A percentile compares a stretch with the other conserved stretches of the same genome.
Conservation (phyloP, 2,113 vertebrate genomes). For the Salvator merianae region DNA sequence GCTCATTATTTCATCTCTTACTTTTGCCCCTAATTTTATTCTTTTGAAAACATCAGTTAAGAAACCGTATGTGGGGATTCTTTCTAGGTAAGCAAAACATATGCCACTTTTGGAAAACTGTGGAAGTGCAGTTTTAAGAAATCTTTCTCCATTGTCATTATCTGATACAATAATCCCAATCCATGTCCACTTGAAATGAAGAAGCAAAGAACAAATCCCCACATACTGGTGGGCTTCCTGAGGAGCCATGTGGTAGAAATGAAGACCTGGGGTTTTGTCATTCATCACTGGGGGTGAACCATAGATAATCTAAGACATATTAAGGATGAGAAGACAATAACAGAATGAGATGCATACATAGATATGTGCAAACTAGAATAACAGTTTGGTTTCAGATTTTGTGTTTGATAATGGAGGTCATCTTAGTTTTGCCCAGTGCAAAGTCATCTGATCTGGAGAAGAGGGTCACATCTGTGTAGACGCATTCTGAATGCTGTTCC, state of each 20-base stretch:
- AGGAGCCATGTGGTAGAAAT: background rate
- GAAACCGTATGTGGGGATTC: background rate
- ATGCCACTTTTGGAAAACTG: background rate
- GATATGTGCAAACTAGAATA: too few species aligned
- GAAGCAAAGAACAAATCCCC: background rate
- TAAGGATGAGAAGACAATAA: too few species aligned
- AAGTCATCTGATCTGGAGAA: too few species aligned
- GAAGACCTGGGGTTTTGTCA: background rate
- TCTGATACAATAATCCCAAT: background rate
- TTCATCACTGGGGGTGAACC: background rate
- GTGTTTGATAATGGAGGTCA: too few species aligned
- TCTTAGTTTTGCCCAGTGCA: too few species aligned
- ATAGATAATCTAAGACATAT: background rate
- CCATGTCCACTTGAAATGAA: background rate
- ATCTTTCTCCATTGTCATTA: conserved; percentile 1
- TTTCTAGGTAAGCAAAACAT: conserved; percentile 4
- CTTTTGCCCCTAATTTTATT: background rate
- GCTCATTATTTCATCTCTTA: background rate
- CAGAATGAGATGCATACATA: too few species aligned
- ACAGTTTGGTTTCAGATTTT: too few species aligned
- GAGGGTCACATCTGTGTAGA: too few species aligned
- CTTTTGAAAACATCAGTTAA: fast-evolving
- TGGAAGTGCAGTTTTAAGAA: background rate
- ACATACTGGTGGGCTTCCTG: background rate
- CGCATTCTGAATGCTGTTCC: too few species aligned